Evolutionary conservation across 2,888 invertebrate species (phyloP).

Genomic region (Rotaria sp.): DNA sequence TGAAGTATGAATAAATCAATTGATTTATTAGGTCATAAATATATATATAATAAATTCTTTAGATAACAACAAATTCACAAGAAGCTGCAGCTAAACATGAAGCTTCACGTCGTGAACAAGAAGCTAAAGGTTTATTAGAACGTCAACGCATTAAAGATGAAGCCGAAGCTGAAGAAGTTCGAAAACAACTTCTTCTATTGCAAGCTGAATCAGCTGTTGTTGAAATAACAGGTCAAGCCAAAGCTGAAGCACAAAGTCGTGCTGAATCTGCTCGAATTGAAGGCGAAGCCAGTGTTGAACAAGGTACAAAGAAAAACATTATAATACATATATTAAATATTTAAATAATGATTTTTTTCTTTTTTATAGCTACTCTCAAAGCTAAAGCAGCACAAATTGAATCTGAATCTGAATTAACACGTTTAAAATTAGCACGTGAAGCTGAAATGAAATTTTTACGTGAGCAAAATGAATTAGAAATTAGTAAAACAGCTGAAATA

Average conservation of each 20-base stretch:
- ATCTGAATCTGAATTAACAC: slow-evolving; percentile 56
- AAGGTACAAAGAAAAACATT: slow-evolving; percentile 42
- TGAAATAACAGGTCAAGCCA: slow-evolving; percentile 58
- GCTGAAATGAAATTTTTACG: slow-evolving; percentile 55
- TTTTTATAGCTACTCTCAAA: slow-evolving; percentile 52
- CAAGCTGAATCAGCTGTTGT: slow-evolving; percentile 56
- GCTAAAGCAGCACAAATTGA: slow-evolving; percentile 57
- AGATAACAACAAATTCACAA: slow-evolving; percentile 42
- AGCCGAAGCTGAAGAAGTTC: slow-evolving; percentile 55
- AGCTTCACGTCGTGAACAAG: slow-evolving; percentile 58
- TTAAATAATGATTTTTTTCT: slow-evolving; percentile 47
- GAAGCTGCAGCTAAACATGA: slow-evolving; percentile 49
- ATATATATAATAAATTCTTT: neutral
- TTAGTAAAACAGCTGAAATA: slow-evolving; percentile 53
- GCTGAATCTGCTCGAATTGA: slow-evolving; percentile 52
- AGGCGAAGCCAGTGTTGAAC: slow-evolving; percentile 56
- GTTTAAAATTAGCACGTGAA: slow-evolving; percentile 55
- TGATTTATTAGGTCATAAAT: too few species aligned
- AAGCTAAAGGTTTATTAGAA: slow-evolving; percentile 57
- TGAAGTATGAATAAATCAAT: slow-evolving; percentile 56
- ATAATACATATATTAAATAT: too few species aligned
- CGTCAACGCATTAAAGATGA: slow-evolving; percentile 58
- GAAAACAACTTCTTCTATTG: slow-evolving; percentile 13
- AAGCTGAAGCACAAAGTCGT: slow-evolving; percentile 58
- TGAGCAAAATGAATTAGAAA: slow-evolving; percentile 56